Evolutionary conservation across 2,888 invertebrate genomes (phyloP), one percentile per base, ranked within the genome.

Genomic region (Chaetoderma sp.): DNA sequence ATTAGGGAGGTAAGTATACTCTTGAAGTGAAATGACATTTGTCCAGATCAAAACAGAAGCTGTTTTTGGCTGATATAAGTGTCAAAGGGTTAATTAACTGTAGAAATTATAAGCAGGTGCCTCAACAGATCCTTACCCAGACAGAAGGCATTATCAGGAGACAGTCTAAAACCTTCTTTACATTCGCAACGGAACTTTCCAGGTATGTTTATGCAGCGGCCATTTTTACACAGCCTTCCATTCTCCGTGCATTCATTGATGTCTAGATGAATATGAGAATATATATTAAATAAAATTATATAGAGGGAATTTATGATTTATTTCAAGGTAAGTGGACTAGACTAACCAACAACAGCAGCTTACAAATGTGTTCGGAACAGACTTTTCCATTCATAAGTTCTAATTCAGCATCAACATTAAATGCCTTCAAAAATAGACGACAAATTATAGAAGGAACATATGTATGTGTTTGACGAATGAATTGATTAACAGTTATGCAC

Each of bases 141-240:
- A 87, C 95, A 95, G 91, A 91, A 88, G 91, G 91, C 90, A 0
- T 93, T 93, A 85, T 93, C 93, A 36, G 93, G 93, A 0, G 94
- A 93, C 44, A 93, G 90, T 39, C 91, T 90, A 87, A 93, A 94
- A 0, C 94, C 94, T n/a, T 91, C 88, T 73, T 91, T 89, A 79
- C 94, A 94, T 56, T 91, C 89, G 87, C 95, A 95, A 66, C 91
- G 90, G 67, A 83, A 87, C 60, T 83, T 80, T 13, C 87, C 87
- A 8, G 81, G 81, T 4, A 75, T 75, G 65, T 87, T 87, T 47
- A 79, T 67, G 75, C 86, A 87, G 28, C 74, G 73, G 3, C 87
- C 87, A 72, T 85, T 81, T 21, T 80, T 60, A 72, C 86, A 86
- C 18, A 86, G 74, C 36, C 80, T 73, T 0, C 82, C 83, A 74